These are phyloP conservation scores for Pagrus major DNA, from an alignment of 2,113 vertebrate species.

Conservation along the genomic window DNA sequence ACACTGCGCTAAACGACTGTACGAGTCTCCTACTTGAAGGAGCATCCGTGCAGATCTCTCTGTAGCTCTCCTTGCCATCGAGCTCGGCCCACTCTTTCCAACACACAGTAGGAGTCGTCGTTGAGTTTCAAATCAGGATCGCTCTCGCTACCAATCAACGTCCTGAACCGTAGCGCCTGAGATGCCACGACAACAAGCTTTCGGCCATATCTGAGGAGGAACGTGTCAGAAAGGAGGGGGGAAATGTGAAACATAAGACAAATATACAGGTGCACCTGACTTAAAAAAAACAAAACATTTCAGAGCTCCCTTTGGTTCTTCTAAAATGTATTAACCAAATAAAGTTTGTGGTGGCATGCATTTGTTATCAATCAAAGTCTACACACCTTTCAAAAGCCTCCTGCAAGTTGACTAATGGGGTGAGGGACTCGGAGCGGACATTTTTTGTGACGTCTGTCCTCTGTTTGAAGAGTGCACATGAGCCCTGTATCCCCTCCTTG, in stretches of 20 bases:
- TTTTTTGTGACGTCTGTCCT: constrained; percentile 86
- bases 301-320: neutral
- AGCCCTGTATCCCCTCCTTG: constrained; percentile 91
- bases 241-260: neutral
- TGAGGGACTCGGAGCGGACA: constrained; percentile 83
- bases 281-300: neutral
- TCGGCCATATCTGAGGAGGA: constrained; percentile 88
- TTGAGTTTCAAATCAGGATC: constrained; percentile 92
- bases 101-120: constrained; percentile 93
- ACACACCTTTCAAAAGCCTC: constrained; percentile 86
- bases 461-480: constrained; percentile 89
- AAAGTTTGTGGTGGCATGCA: neutral
- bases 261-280: neutral
- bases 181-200: constrained; percentile 92
- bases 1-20: neutral
- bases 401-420: constrained; percentile 77
- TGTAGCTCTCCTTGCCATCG: constrained; percentile 98
- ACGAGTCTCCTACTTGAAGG: constrained; percentile 88
- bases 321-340: neutral
- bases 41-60: constrained; percentile 89
- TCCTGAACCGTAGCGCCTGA: constrained; percentile 87
- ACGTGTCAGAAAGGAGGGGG: neutral
- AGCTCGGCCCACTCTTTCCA: constrained; percentile 93
- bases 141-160: constrained; percentile 89
- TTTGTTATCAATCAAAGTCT: neutral